Conservation (phyloP, 1,140 invertebrate species). For the Trinorchestia longiramus region DNA sequence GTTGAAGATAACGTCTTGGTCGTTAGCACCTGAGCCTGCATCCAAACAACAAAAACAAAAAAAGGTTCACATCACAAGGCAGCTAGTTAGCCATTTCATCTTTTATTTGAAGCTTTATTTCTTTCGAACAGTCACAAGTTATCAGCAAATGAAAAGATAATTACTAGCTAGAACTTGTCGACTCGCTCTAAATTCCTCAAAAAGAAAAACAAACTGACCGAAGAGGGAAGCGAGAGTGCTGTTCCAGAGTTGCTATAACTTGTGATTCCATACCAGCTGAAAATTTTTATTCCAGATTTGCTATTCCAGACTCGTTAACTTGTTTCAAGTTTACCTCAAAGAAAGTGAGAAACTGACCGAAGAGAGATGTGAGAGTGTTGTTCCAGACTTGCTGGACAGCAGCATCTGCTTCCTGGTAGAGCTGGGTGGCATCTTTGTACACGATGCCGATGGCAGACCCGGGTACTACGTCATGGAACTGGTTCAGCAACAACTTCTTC, state of each 20-base stretch:
- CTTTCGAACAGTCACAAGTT: too few relatives aligned
- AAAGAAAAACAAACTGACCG: too few relatives aligned
- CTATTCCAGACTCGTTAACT: too few relatives aligned
- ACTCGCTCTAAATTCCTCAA: too few relatives aligned
- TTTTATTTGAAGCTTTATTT: too few relatives aligned
- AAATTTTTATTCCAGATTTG: too few relatives aligned
- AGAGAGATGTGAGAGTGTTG: neutral
- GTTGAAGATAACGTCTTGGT: conserved; percentile 54
- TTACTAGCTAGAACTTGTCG: neutral
- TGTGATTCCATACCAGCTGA: too few relatives aligned
- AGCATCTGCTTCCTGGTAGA: conserved; percentile 67
- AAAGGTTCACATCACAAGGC: neutral
- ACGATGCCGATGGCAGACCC: conserved; percentile 73
- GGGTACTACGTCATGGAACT: conserved; percentile 76
- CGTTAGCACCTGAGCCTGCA: conserved; percentile 22
- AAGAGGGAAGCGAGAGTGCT: too few relatives aligned
- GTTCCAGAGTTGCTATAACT: too few relatives aligned
- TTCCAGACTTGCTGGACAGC: conserved; percentile 58
- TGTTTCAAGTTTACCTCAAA: too few relatives aligned
- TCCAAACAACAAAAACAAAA: neutral
- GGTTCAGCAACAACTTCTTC: conserved; percentile 75
- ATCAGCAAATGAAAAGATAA: too few relatives aligned
- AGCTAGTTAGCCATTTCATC: neutral
- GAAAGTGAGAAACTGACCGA: conserved; percentile 19
- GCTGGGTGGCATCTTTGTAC: conserved; percentile 69